Conservation (phyloP, 2,113 vertebrate species). For the Procavia capensis region DNA sequence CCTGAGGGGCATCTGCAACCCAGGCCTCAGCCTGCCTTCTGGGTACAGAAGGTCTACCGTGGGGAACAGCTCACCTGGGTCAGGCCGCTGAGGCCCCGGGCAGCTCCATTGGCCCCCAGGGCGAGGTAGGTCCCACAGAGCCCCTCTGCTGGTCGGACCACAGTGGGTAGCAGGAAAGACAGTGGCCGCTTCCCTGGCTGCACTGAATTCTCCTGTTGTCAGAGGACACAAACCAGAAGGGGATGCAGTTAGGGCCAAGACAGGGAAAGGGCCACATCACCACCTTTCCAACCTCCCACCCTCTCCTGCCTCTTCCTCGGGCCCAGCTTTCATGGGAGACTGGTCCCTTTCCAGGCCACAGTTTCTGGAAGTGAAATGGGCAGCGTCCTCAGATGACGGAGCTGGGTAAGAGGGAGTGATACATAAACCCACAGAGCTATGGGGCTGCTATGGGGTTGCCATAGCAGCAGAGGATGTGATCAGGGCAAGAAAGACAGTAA, state of each 20-base stretch:
- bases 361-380: slow-evolving; percentile 28
- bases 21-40: not conserved
- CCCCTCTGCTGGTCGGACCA: slow-evolving; percentile 93
- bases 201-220: slow-evolving; percentile 90
- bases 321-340: not conserved
- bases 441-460: not conserved
- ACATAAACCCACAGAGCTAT: not conserved
- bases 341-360: not conserved
- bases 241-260: not conserved
- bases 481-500: slow-evolving; percentile 1
- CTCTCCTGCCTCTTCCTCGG: not conserved
- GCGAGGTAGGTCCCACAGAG: slow-evolving; percentile 96
- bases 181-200: slow-evolving; percentile 93
- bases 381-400: not conserved
- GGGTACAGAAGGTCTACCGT: not conserved
- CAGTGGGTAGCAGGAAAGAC: slow-evolving; percentile 96
- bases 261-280: not conserved
- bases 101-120: slow-evolving; percentile 93
- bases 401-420: not conserved
- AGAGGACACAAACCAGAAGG: slow-evolving; percentile 53
- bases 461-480: not conserved
- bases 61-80: slow-evolving; percentile 90
- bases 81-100: slow-evolving; percentile 93
- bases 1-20: not conserved
- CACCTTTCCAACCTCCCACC: not conserved